Base-by-base conservation (phyloP, 2,888 invertebrate species). In the Tetragonula carbonaria region DNA sequence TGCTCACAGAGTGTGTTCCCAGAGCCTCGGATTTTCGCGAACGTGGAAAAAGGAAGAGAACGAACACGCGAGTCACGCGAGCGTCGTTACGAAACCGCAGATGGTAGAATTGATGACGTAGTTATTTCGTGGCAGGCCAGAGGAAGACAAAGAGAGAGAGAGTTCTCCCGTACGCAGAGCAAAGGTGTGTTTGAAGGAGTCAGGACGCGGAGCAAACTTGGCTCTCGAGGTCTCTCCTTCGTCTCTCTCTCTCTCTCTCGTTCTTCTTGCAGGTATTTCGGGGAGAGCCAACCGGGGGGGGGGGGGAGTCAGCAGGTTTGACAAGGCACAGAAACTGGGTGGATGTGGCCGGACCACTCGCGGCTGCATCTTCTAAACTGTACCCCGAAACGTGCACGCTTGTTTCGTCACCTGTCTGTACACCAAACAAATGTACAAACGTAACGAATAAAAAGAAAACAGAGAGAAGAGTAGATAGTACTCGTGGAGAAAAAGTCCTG, bases 201-300 rank as follows among this genome's bases (percentile, higher is more conserved):
- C 72, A 76, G 85, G 75, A 81, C 78, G 45, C 45, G 45, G 45
- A 45, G 45, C 45, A 74, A 78, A 78, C 85, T 8, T 45, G 45
- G 86, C 78, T 85, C 86, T 85, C 86, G 85, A 73, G 84, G 80
- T 76, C 66, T 68, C 78, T 79, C 80, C 78, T 76, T 73, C 65
- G 78, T 78, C 78, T 86, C 85, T 85, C 80, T 78, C 78, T 70
- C 78, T 78, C 78, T 86, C 85, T 85, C 80, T 78, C 80, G 70
- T 85, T 85, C 78, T 78, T 79, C 71, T 79, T 82, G 80, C 63
- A 86, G 82, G 88, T 79, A 88, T 88, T 88, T 89, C 84, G 87
- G 84, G 8, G 45, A 8, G 45, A 89, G 87, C 79, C 72, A 85
- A 83, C 79, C 83, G 76, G 85, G 80, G 8, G 28, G 28, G 2